phyloP scores from a whole-genome alignment of 2,888 invertebrate genomes.

The Scaptomyza parva region DNA sequence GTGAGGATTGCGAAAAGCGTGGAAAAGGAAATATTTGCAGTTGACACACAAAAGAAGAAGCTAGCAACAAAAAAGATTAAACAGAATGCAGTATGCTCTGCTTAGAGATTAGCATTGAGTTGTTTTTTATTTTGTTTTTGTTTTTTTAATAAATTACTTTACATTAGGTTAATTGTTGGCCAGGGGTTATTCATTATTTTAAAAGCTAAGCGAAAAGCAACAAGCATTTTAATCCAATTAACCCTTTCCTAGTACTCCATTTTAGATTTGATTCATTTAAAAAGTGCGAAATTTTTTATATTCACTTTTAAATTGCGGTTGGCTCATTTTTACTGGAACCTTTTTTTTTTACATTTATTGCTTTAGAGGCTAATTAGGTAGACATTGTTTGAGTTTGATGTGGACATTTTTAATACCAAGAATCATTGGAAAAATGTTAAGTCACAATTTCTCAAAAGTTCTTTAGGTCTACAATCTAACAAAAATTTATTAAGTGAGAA shows the following conservation, averaged over 20 bases:
- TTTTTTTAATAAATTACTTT: slow-evolving; percentile 1
- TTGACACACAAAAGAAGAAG: slow-evolving; percentile 18
- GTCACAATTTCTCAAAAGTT: neutral
- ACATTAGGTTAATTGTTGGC: neutral
- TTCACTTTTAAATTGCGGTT: neutral
- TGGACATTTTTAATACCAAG: neutral
- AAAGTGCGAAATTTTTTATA: neutral
- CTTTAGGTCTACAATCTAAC: neutral
- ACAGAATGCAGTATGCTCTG: slow-evolving; percentile 1
- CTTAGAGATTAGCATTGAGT: slow-evolving; percentile 1
- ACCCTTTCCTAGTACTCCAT: neutral
- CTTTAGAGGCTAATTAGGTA: no score
- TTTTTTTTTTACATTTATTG: slow-evolving; percentile 3
- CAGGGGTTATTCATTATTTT: neutral
- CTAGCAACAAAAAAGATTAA: neutral
- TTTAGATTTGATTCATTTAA: neutral
- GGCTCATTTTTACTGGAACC: neutral
- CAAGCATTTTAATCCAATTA: neutral
- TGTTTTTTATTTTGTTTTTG: no score
- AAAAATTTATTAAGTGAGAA: neutral
- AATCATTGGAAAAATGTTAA: neutral
- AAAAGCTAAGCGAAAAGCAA: neutral
- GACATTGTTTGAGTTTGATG: no score
- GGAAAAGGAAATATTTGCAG: slow-evolving; percentile 32
- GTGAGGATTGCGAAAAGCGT: slow-evolving; percentile 22